A percentile compares a stretch with the other conserved stretches of the same genome.
Evolutionary conservation across 92 coral and sea anemone genomes (phyloP).

Genomic region (Parazoanthus atlanticus): DNA sequence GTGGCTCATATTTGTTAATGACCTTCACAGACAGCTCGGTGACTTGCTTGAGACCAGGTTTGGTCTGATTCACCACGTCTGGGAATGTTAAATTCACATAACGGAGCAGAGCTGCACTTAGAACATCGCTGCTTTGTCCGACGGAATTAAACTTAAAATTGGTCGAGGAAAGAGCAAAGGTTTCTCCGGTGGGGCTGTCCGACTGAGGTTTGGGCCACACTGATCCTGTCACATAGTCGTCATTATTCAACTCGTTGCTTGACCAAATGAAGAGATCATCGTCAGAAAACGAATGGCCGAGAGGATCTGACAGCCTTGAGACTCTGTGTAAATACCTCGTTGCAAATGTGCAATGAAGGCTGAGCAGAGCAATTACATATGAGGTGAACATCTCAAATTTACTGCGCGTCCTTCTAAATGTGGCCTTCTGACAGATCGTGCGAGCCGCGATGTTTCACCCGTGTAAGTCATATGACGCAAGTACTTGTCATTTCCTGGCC

Average conservation of each 20-base stretch:
- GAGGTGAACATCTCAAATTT: constrained; percentile 16
- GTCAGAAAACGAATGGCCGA: constrained; percentile 21
- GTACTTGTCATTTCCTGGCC: neutral
- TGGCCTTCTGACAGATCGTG: too few relatives aligned
- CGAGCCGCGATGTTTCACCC: neutral
- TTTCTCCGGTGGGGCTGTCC: constrained; percentile 53
- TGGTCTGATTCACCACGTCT: constrained; percentile 33
- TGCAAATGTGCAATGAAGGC: constrained; percentile 30
- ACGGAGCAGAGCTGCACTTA: constrained; percentile 67
- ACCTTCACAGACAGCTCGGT: constrained; percentile 63
- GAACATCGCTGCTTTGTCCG: constrained; percentile 79
- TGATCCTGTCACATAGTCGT: constrained; percentile 81
- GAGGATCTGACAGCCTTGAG: constrained; percentile 67
- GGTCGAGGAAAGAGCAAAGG: constrained; percentile 56
- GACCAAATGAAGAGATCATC: neutral
- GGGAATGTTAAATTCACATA: constrained; percentile 83
- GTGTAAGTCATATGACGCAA: constrained; percentile 7
- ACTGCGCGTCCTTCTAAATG: neutral
- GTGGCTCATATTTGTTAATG: constrained; percentile 65
- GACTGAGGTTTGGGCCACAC: constrained; percentile 91
- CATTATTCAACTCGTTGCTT: constrained; percentile 27
- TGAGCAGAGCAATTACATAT: neutral
- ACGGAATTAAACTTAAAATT: constrained; percentile 57
- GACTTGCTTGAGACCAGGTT: constrained; percentile 53
- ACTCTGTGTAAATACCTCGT: constrained; percentile 35